Conservation (phyloP, 2,797 vertebrate genomes). For the Muraenolepis orangiensis region DNA sequence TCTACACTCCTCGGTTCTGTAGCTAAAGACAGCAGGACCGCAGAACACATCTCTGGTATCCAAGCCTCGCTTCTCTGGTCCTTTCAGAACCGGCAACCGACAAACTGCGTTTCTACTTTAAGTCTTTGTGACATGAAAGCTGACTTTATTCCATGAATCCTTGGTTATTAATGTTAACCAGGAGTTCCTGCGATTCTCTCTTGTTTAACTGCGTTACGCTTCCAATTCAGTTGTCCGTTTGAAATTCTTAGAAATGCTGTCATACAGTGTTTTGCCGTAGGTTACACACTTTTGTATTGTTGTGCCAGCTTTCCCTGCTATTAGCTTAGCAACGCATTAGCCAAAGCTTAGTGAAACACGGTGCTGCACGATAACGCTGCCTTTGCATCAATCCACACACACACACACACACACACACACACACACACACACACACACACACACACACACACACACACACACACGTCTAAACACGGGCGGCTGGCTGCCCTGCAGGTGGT, state of each 20-base stretch:
- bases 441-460: no score
- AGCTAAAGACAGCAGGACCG: no score
- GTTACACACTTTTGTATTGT: not conserved
- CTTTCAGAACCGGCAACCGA: conserved; percentile 34
- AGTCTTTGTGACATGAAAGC: conserved; percentile 30
- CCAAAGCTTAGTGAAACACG: not conserved
- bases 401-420: no score
- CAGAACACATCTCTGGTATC: not conserved
- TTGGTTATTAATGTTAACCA: no score
- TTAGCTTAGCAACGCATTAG: not conserved
- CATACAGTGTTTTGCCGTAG: not conserved
- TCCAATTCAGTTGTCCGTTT: conserved; percentile 33
- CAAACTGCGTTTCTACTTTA: not conserved
- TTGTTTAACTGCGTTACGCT: conserved; percentile 9
- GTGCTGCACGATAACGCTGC: not conserved
- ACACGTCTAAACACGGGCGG: not conserved
- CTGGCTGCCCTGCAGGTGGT: not conserved
- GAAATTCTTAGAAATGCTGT: conserved; percentile 2
- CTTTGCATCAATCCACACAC: not conserved
- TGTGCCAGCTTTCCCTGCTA: not conserved
- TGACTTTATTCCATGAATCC: not conserved
- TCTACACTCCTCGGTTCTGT: not conserved
- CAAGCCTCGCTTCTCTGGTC: conserved; percentile 19
- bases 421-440: no score
- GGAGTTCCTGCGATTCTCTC: not conserved